These are phyloP conservation scores for Bovichtus diacanthus DNA, from an alignment of 2,797 vertebrate genomes.

Conservation along the genomic window DNA sequence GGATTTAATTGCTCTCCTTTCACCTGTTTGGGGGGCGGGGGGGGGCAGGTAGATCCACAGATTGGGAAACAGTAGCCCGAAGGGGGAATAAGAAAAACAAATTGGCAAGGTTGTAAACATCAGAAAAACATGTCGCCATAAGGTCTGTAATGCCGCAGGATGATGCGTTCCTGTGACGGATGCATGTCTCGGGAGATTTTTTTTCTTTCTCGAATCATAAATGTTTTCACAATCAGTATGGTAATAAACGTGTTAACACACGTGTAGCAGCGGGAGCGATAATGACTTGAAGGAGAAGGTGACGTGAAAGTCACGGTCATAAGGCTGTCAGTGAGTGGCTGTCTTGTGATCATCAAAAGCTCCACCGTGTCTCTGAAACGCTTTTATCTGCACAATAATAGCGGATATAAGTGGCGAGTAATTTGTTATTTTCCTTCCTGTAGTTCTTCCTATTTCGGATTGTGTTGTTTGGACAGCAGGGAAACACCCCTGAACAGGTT, in stretches of 20 bases:
- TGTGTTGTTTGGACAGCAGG: constrained; percentile 41
- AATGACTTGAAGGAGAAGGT: constrained; percentile 54
- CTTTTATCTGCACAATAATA: neutral
- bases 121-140: constrained; percentile 67
- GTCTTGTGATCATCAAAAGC: constrained; percentile 29
- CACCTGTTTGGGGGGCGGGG: constrained; percentile 40
- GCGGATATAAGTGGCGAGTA: constrained; percentile 33
- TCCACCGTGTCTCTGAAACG: neutral
- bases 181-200: constrained; percentile 47
- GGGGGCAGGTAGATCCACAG: constrained; percentile 42
- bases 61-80: constrained; percentile 24
- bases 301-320: constrained; percentile 48
- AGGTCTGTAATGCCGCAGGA: constrained; percentile 62
- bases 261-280: constrained; percentile 32
- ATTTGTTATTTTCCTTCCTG: constrained; percentile 46
- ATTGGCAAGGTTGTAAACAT: constrained; percentile 44
- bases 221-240: constrained; percentile 70
- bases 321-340: constrained; percentile 48
- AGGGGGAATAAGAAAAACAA: neutral
- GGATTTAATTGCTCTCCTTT: constrained; percentile 46
- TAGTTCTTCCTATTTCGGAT: constrained; percentile 40
- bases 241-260: constrained; percentile 58
- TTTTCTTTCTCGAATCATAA: constrained; percentile 71
- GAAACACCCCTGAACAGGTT: constrained; percentile 50
- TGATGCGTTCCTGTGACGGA: constrained; percentile 69